phyloP scores from a whole-genome alignment of 2,113 vertebrate species.

The Rhegmatorhina hoffmannsi region DNA sequence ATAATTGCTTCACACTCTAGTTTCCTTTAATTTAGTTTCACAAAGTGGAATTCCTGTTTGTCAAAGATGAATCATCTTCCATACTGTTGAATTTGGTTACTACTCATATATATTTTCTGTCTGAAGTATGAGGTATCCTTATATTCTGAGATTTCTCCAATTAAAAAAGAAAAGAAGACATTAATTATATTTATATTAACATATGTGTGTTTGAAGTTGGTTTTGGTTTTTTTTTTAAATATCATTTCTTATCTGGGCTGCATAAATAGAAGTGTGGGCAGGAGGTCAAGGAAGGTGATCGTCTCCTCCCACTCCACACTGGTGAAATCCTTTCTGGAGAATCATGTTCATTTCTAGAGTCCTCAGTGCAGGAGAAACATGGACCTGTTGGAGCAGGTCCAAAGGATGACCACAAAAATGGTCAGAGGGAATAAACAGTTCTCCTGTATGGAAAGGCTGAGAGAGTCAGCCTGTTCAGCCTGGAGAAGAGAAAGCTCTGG shows the following conservation, averaged over 20 bases:
- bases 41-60: neutral
- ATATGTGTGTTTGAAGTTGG: neutral
- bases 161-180: neutral
- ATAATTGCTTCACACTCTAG: neutral
- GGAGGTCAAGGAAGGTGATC: neutral
- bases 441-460: neutral
- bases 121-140: neutral
- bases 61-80: neutral
- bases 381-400: neutral
- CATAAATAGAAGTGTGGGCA: neutral
- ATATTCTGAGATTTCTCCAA: neutral
- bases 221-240: neutral
- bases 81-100: neutral
- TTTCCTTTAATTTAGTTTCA: neutral
- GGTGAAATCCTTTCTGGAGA: neutral
- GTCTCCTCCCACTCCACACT: rapidly evolving
- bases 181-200: neutral
- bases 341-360: neutral
- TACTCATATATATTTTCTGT: neutral
- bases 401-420: neutral
- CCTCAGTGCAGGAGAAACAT: neutral
- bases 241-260: neutral
- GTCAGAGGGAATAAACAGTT: neutral
- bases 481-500: neutral
- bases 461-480: neutral